Evolutionary conservation across 1,140 invertebrate species (phyloP).

Genomic region (Drosophila aff.): DNA sequence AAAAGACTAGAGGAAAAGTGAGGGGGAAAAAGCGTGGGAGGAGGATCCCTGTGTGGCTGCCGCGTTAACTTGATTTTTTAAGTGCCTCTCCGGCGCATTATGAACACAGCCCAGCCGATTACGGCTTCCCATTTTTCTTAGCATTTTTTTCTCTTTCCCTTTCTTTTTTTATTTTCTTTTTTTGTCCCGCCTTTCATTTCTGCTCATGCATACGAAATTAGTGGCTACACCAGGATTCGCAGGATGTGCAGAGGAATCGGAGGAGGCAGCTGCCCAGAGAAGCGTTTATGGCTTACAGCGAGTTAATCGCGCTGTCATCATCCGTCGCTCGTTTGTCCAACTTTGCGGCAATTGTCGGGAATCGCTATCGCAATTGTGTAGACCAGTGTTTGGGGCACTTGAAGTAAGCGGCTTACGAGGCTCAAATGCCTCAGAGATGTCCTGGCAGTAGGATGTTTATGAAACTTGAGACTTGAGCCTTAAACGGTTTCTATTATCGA

Average conservation of each 20-base stretch:
- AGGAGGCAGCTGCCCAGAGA: slow-evolving; percentile 35
- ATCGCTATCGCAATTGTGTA: slow-evolving; percentile 39
- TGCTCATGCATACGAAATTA: slow-evolving; percentile 81
- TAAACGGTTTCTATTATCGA: neutral
- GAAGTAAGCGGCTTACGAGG: slow-evolving; percentile 68
- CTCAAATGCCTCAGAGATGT: slow-evolving; percentile 4
- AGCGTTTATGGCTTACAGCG: slow-evolving; percentile 80
- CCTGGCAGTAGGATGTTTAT: neutral
- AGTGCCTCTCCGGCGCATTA: slow-evolving; percentile 71
- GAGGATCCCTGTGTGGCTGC: slow-evolving; percentile 45
- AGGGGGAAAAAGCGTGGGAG: neutral
- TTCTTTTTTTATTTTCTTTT: neutral
- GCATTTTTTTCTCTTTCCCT: slow-evolving; percentile 17
- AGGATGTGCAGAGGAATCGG: slow-evolving; percentile 12
- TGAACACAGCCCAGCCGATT: slow-evolving; percentile 59
- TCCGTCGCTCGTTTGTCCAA: slow-evolving; percentile 50
- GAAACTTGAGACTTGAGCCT: slow-evolving; percentile 8
- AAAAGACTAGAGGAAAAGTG: slow-evolving; percentile 4
- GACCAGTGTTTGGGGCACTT: slow-evolving; percentile 47
- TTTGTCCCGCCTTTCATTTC: slow-evolving; percentile 62
- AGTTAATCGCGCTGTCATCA: slow-evolving; percentile 82
- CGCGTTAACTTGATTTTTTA: slow-evolving; percentile 81
- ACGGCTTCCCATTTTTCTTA: slow-evolving; percentile 44
- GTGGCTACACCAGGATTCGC: slow-evolving; percentile 37
- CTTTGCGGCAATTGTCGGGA: slow-evolving; percentile 54